Conservation (phyloP, 2,888 invertebrate species). For the Zele albiditarsus region DNA sequence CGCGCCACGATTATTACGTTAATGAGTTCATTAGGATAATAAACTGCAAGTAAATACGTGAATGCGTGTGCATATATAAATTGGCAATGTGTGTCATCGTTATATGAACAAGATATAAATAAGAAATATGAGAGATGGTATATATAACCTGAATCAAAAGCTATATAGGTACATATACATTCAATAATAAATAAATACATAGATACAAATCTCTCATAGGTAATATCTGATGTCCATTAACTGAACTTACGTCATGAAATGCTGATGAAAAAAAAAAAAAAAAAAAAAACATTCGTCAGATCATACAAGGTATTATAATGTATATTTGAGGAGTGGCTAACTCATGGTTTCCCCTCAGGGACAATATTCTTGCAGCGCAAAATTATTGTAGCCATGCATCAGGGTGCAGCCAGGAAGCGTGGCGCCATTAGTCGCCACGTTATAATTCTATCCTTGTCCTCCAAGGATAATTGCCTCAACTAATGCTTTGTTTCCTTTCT, state of each 20-base stretch:
- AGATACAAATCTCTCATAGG: not conserved
- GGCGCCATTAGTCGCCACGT: slow-evolving; percentile 62
- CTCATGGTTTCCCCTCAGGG: slow-evolving; percentile 23
- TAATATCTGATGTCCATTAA: not conserved
- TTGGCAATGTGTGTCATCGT: too few relatives aligned
- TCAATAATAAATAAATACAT: too few relatives aligned
- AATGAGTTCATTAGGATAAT: too few relatives aligned
- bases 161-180: too few relatives aligned
- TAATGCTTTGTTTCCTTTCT: slow-evolving; percentile 61
- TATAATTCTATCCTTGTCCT: slow-evolving; percentile 62
- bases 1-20: too few relatives aligned
- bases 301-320: slow-evolving; percentile 1
- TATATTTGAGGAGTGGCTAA: slow-evolving; percentile 25
- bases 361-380: slow-evolving; percentile 24
- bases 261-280: not conserved
- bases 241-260: not conserved
- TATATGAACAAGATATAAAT: too few relatives aligned
- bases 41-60: too few relatives aligned
- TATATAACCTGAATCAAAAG: too few relatives aligned
- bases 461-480: slow-evolving; percentile 67
- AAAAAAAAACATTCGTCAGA: not conserved
- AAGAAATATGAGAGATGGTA: too few relatives aligned
- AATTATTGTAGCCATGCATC: slow-evolving; percentile 43
- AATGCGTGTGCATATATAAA: too few relatives aligned
- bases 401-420: slow-evolving; percentile 68